These are phyloP conservation scores for Xenopus laevis DNA, from an alignment of 2,113 vertebrate genomes.

Conservation along the genomic window DNA sequence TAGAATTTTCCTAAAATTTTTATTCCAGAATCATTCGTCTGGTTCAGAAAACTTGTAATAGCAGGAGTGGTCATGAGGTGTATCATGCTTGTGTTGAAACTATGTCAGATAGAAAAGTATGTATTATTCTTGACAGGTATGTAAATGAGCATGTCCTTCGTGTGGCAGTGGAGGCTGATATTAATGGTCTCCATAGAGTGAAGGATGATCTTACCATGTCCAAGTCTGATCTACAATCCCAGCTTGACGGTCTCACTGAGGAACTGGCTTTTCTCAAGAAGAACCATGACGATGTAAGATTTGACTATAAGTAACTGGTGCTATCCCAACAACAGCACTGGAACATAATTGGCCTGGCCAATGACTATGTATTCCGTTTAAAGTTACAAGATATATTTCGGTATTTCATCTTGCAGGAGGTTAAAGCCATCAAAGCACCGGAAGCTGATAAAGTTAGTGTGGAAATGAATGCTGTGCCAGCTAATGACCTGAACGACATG, in stretches of 20 bases:
- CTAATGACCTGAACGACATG: constrained; percentile 78
- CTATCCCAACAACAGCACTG: no score
- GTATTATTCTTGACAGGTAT: constrained; percentile 48
- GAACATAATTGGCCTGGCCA: no score
- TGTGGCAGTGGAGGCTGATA: constrained; percentile 58
- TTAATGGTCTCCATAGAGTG: constrained; percentile 54
- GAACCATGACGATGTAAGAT: constrained; percentile 48
- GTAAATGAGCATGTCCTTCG: constrained; percentile 55
- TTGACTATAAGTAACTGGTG: no score
- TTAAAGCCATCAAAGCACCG: constrained; percentile 68
- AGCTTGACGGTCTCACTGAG: constrained; percentile 53
- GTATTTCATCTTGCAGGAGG: constrained; percentile 60
- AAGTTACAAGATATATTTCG: no score
- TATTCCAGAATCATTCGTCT: background rate
- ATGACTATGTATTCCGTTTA: no score
- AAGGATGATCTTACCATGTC: constrained; percentile 57
- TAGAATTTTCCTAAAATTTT: background rate
- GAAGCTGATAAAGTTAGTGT: constrained; percentile 75
- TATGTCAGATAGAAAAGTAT: background rate
- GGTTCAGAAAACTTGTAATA: background rate
- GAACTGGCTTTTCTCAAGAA: constrained; percentile 55
- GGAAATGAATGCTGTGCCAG: constrained; percentile 79
- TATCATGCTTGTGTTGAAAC: background rate
- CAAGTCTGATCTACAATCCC: constrained; percentile 48
- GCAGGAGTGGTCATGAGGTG: background rate